Percentiles rank a stretch among this genome's conserved stretches.
Conservation (phyloP, 2,888 invertebrate genomes). For the Lasioglossum calceatum region DNA sequence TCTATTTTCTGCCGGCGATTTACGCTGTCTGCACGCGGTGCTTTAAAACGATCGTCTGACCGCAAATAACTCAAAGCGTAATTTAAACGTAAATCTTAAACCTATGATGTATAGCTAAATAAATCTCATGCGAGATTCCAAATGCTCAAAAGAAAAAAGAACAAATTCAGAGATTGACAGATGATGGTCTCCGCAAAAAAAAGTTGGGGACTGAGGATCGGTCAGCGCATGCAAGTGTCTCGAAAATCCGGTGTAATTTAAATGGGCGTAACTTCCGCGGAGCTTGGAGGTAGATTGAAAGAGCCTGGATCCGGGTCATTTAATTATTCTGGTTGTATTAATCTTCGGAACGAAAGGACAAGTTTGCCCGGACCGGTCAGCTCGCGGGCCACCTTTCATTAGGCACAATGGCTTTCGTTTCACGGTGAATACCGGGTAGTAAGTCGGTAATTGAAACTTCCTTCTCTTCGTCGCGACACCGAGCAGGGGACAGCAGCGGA, state of each 20-base stretch:
- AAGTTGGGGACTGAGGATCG: too few species aligned
- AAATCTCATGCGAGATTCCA: too few species aligned
- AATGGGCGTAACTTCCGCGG: neutral
- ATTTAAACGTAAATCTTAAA: too few species aligned
- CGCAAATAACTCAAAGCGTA: neutral
- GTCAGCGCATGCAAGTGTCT: neutral
- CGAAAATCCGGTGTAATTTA: neutral
- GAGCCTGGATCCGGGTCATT: neutral
- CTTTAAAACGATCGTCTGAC: neutral
- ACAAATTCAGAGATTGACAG: neutral
- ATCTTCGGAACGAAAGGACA: constrained; percentile 9
- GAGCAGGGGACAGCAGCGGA: neutral
- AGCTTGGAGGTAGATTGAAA: neutral
- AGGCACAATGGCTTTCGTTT: constrained; percentile 11
- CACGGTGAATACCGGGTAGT: neutral
- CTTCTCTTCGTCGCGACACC: neutral
- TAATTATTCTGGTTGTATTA: constrained; percentile 24
- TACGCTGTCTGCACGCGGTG: neutral
- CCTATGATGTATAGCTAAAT: too few species aligned
- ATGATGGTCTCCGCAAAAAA: neutral
- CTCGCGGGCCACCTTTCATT: constrained; percentile 3
- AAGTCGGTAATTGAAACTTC: constrained; percentile 42
- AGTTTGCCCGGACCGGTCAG: neutral
- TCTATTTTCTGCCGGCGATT: neutral
- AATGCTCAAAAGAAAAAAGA: too few species aligned